These are phyloP conservation scores for Alfaro cultratus DNA, from an alignment of 2,797 vertebrate genomes.

Conservation along the genomic window DNA sequence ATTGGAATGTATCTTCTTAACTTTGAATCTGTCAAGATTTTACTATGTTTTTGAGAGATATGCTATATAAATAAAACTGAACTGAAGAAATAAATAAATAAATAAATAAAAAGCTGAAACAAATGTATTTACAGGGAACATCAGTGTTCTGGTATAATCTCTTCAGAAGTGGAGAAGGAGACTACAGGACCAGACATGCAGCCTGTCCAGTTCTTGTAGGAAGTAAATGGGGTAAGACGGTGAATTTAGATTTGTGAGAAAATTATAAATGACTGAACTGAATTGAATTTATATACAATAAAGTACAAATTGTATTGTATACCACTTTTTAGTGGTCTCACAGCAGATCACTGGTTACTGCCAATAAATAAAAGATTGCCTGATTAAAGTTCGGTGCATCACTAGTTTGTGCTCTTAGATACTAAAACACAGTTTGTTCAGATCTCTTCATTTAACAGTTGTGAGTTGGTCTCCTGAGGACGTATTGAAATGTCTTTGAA, in stretches of 20 bases:
- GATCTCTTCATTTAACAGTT: not conserved
- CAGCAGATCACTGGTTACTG: not conserved
- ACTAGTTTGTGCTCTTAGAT: not conserved
- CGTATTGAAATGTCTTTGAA: not conserved
- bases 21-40: not conserved
- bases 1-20: not conserved
- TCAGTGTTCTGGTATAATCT: conserved; percentile 99
- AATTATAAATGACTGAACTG: not conserved
- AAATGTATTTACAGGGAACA: conserved; percentile 85
- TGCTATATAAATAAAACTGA: not conserved
- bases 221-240: conserved; percentile 96
- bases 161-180: conserved; percentile 93
- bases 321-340: not conserved
- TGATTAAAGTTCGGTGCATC: not conserved
- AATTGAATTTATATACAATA: not conserved
- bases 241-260: not conserved
- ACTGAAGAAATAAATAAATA: not conserved
- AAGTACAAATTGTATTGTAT: too few relatives aligned
- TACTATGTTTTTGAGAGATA: not conserved
- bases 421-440: not conserved
- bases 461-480: not conserved
- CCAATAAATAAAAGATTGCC: not conserved
- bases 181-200: conserved; percentile 95
- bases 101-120: not conserved
- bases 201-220: conserved; percentile 97